Evolutionary conservation across 1,140 invertebrate genomes (phyloP).

Genomic region (Drosophila sturtevanti): DNA sequence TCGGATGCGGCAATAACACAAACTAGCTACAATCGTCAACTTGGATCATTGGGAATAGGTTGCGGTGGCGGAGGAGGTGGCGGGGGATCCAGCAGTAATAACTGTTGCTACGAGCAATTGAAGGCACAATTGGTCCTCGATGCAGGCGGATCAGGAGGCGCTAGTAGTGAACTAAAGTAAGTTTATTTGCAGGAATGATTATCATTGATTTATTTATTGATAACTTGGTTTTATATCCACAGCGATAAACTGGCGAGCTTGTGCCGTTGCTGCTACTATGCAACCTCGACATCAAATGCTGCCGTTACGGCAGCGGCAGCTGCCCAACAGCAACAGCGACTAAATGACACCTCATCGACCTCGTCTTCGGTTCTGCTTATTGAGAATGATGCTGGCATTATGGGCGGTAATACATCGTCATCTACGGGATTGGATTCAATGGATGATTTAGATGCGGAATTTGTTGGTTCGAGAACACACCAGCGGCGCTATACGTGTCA

Average conservation of each 20-base stretch:
- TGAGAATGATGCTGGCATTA: constrained; percentile 79
- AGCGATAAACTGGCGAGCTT: constrained; percentile 78
- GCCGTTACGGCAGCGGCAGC: constrained; percentile 55
- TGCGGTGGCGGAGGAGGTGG: constrained; percentile 39
- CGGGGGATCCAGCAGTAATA: constrained; percentile 38
- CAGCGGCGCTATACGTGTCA: constrained; percentile 73
- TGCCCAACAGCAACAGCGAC: constrained; percentile 45
- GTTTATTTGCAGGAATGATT: constrained; percentile 10
- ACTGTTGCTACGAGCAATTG: constrained; percentile 74
- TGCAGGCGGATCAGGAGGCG: constrained; percentile 53
- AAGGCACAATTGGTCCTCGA: constrained; percentile 83
- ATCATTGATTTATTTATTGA: not conserved
- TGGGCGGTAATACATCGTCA: constrained; percentile 61
- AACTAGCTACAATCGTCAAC: constrained; percentile 63
- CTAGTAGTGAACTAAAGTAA: constrained; percentile 72
- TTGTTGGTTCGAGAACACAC: constrained; percentile 61
- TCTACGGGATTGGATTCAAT: constrained; percentile 84
- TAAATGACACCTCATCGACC: constrained; percentile 84
- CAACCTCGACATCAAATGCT: constrained; percentile 57
- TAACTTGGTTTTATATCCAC: constrained; percentile 6
- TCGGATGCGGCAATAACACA: constrained; percentile 80
- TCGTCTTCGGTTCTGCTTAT: constrained; percentile 85
- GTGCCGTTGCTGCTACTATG: constrained; percentile 80
- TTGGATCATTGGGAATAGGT: constrained; percentile 52
- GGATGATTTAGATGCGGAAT: constrained; percentile 84